These are phyloP conservation scores for Bradypodion ventrale DNA, from an alignment of 2,797 vertebrate species.

Conservation along the genomic window DNA sequence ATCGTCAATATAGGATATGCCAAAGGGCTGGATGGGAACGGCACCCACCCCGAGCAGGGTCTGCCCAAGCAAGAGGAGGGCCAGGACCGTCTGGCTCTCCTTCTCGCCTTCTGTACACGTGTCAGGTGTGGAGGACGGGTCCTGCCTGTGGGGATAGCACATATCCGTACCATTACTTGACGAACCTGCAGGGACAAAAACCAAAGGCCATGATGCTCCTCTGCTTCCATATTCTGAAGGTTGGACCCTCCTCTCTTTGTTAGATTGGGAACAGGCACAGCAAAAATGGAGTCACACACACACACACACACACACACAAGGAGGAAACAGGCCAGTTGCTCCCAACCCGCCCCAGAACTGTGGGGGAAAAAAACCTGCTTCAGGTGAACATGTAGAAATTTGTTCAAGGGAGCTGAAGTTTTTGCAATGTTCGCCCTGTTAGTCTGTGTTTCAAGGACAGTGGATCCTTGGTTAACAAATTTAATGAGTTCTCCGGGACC, in stretches of 20 bases:
- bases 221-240: neutral
- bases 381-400: too few species aligned
- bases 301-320: too few species aligned
- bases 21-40: slow-evolving; percentile 94
- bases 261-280: neutral
- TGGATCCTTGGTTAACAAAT: too few species aligned
- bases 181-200: slow-evolving; percentile 19
- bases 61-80: slow-evolving; percentile 86
- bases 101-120: slow-evolving; percentile 61
- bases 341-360: too few species aligned
- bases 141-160: slow-evolving; percentile 28
- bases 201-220: neutral
- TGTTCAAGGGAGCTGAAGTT: too few species aligned
- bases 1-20: slow-evolving; percentile 96
- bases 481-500: too few species aligned
- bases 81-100: slow-evolving; percentile 74
- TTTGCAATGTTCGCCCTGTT: too few species aligned
- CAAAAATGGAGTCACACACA: neutral
- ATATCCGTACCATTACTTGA: slow-evolving; percentile 67
- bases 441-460: too few species aligned
- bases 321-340: neutral
- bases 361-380: too few species aligned
- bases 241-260: too few species aligned
- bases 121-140: accelerated
- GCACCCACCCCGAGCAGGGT: slow-evolving; percentile 85